A percentile compares a stretch with the other conserved stretches of the same genome.
Conservation (phyloP, 2,888 invertebrate genomes). For the Polia nebulosa region DNA sequence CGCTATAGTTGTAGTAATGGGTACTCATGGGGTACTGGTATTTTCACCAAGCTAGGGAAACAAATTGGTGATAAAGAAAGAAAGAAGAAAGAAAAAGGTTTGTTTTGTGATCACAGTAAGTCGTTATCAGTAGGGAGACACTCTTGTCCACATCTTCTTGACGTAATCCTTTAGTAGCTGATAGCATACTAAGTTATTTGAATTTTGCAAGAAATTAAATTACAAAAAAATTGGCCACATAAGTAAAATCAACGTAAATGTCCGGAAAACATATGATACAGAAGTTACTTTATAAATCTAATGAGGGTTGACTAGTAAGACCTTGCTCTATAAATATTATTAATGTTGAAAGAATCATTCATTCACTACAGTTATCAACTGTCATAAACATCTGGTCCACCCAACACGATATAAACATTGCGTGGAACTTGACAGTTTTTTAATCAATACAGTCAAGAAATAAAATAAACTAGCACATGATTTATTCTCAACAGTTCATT, state of each 20-base stretch:
- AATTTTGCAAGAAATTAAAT: background rate
- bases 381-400: conserved; percentile 50
- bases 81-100: too few relatives aligned
- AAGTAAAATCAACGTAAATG: background rate
- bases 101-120: background rate
- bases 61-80: too few relatives aligned
- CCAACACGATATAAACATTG: conserved; percentile 37
- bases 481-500: background rate
- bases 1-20: too few relatives aligned
- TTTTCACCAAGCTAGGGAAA: background rate
- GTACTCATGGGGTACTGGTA: background rate
- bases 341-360: conserved; percentile 21
- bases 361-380: conserved; percentile 22
- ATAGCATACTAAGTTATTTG: background rate
- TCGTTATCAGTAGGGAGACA: background rate
- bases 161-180: background rate
- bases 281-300: too few relatives aligned
- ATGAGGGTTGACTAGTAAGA: background rate
- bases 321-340: conserved; percentile 11
- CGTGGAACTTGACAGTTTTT: conserved; percentile 36
- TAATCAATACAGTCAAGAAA: conserved; percentile 42
- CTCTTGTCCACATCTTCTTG: background rate
- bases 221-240: background rate
- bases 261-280: too few relatives aligned
- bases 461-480: conserved; percentile 14